These are phyloP conservation scores for Elephas maximus DNA, from an alignment of 2,113 vertebrate genomes.

Conservation along the genomic window DNA sequence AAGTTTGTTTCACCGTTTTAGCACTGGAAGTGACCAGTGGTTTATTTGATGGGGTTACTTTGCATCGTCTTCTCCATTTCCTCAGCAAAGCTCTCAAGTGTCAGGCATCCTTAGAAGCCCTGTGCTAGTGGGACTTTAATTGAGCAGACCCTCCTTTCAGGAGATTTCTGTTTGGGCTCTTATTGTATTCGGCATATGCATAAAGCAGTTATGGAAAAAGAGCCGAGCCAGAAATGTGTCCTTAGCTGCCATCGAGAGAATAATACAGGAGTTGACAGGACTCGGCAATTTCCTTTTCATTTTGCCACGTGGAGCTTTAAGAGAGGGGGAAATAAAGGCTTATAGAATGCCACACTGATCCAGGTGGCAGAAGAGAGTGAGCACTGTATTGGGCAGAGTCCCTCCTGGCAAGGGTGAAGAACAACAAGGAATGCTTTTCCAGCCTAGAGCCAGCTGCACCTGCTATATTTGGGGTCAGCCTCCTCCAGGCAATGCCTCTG, in stretches of 20 bases:
- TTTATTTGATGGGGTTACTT: too few relatives aligned
- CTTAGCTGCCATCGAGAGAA: background rate
- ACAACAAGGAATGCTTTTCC: background rate
- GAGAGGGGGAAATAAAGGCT: background rate
- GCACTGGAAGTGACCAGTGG: background rate
- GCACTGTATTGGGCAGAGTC: background rate
- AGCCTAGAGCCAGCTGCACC: conserved; percentile 64
- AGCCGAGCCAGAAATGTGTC: background rate
- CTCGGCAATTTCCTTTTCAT: conserved; percentile 20
- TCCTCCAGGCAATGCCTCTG: conserved; percentile 5
- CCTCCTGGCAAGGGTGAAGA: background rate
- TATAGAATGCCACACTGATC: background rate
- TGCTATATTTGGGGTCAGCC: conserved; percentile 60
- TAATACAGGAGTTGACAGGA: background rate
- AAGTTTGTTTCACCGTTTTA: background rate
- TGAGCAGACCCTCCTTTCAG: background rate
- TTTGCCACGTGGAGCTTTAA: background rate
- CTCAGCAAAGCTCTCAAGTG: background rate
- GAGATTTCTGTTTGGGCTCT: background rate
- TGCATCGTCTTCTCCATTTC: background rate
- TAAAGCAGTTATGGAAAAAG: background rate
- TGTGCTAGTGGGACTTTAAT: background rate
- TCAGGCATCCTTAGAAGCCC: background rate
- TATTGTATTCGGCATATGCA: background rate
- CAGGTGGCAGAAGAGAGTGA: background rate